Evolutionary conservation across 2,888 invertebrate genomes (phyloP), one percentile per base, ranked within the genome.

Genomic region (Microctonus hyperodae): DNA sequence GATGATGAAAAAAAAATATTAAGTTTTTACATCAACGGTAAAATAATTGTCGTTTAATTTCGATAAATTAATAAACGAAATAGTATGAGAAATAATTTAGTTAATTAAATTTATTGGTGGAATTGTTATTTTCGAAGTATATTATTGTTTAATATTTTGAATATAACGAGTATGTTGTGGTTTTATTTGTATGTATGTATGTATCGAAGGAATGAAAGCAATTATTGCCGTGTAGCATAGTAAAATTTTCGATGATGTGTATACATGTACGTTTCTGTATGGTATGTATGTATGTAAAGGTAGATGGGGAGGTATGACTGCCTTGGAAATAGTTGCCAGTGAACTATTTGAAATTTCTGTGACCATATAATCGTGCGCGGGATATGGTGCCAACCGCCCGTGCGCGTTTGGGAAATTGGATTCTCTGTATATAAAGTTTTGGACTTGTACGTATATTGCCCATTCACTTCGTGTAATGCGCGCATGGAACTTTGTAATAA

Each of bases 361-460:
- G 48, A 62, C 31, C 44, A 20, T n/a, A 35, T 28, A 31, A 25
- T 40, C 37, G 51, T 28, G 28, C 22, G 48, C 16, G 11, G 25
- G 55, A 11, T n/a, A n/a, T n/a, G n/a, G 44, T 44, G 44, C 44
- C 44, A 44, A 44, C 44, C 44, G 1, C 16, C 7, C 16, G 44
- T 16, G 44, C 44, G 62, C 63, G 13, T 35, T 31, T 63, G 56
- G 68, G 61, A 57, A 65, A 58, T 65, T 53, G 51, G n/a, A 58
- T 65, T 51, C 61, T 67, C 64, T 56, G 48, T 44, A 6, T 44
- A 44, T 48, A 57, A 64, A 67, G 57, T 66, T 69, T 61, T 50
- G 58, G 64, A 65, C 67, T 63, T 44, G 16, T n/a, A n/a, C n/a
- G n/a, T 65, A 67, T 62, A 68, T 67, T 65, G 51, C 50, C 67